Evolutionary conservation across 2,797 vertebrate genomes (phyloP).

Genomic region (Sylvia borin): DNA sequence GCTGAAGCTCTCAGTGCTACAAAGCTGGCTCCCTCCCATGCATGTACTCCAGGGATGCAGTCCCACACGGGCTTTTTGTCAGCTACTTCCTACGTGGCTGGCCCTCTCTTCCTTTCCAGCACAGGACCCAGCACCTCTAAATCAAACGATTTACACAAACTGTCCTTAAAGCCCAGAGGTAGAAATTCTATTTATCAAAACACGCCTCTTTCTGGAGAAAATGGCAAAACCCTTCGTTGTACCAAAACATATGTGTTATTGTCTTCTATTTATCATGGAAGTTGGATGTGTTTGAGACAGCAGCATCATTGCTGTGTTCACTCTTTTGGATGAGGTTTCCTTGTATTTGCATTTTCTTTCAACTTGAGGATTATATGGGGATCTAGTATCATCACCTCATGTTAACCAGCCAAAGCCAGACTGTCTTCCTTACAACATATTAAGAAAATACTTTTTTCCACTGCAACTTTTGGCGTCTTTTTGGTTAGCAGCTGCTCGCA

Average conservation of each 20-base stretch:
- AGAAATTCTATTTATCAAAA: neutral
- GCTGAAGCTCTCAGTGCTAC: conserved; percentile 34
- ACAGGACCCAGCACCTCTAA: neutral
- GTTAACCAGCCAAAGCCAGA: neutral
- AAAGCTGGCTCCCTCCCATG: conserved; percentile 51
- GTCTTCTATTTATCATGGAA: neutral
- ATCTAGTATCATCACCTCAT: neutral
- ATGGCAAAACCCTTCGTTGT: neutral
- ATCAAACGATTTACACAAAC: conserved; percentile 10
- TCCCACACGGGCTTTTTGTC: conserved; percentile 21
- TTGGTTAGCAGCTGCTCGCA: neutral
- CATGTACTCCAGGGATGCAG: conserved; percentile 25
- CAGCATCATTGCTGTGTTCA: neutral
- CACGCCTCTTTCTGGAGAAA: neutral
- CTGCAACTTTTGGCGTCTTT: neutral
- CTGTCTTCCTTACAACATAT: neutral
- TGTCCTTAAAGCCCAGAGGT: neutral
- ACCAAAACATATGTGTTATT: accelerated
- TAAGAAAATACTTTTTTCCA: neutral
- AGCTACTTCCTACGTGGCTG: neutral
- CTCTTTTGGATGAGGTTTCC: neutral
- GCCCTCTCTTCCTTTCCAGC: conserved; percentile 1
- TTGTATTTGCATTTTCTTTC: neutral
- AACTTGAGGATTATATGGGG: neutral
- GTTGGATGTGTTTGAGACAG: neutral